A percentile compares a stretch with the other conserved stretches of the same genome.
Conservation (phyloP, 1,140 invertebrate species). For the Bombus polaris region DNA sequence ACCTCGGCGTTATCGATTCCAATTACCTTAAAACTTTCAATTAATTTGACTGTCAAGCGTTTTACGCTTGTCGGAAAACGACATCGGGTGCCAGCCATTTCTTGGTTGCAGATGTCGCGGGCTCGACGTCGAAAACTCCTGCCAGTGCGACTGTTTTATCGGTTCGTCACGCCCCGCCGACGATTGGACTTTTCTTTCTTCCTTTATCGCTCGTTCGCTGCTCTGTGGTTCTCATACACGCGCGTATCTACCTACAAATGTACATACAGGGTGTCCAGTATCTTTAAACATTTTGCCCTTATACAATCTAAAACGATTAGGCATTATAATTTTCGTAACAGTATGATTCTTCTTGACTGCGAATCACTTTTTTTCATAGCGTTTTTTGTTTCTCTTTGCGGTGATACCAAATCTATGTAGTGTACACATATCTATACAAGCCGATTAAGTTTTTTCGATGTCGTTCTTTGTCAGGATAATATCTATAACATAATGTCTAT, state of each 20-base stretch:
- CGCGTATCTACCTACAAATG: neutral
- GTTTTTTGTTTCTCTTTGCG: no score
- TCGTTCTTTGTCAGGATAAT: no score
- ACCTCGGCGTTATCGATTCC: conserved; percentile 73
- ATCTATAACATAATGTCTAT: no score
- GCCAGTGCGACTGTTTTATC: conserved; percentile 72
- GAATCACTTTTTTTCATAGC: no score
- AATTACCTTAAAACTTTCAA: conserved; percentile 79
- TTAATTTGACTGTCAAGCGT: conserved; percentile 77
- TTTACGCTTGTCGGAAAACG: conserved; percentile 51
- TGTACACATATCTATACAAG: rapidly evolving
- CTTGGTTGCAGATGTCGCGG: conserved; percentile 66
- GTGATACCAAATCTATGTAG: no score
- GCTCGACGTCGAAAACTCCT: conserved; percentile 37
- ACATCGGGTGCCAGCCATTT: conserved; percentile 53
- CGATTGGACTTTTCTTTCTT: conserved; percentile 76
- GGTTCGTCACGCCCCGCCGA: conserved; percentile 76
- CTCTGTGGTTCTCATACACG: neutral
- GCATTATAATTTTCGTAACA: no score
- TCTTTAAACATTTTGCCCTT: no score
- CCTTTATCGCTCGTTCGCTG: conserved; percentile 29
- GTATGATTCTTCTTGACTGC: no score
- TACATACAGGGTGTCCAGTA: no score
- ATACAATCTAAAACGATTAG: no score
- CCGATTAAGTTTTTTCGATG: no score